Evolutionary conservation across 1,140 invertebrate genomes (phyloP).

Genomic region (Tetragnatha versicolor): DNA sequence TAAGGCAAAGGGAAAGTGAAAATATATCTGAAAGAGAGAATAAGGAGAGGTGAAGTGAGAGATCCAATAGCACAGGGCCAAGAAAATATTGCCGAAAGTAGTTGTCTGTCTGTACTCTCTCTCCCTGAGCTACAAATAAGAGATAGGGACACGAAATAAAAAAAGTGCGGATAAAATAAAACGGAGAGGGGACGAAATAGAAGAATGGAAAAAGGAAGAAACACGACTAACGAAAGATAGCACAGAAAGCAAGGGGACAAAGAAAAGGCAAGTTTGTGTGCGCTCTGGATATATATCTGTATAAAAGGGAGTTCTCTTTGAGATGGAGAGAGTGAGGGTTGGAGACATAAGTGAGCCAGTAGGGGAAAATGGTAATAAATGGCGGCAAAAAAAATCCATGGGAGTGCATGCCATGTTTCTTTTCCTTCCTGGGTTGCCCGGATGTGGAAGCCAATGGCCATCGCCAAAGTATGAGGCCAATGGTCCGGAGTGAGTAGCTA

Average conservation of each 20-base stretch:
- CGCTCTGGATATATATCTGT: too few relatives aligned
- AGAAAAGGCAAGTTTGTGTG: too few relatives aligned
- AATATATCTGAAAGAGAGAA: background rate
- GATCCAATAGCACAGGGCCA: slow-evolving; percentile 6
- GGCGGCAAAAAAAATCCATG: slow-evolving; percentile 10
- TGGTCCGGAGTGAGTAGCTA: too few relatives aligned
- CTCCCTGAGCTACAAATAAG: slow-evolving; percentile 7
- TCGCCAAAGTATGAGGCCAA: slow-evolving; percentile 13
- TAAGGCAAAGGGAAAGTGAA: too few relatives aligned
- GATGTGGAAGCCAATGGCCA: slow-evolving; percentile 5
- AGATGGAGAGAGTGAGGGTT: slow-evolving; percentile 9
- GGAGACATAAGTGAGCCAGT: slow-evolving; percentile 27
- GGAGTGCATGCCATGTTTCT: slow-evolving; percentile 14
- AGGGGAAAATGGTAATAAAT: slow-evolving; percentile 30
- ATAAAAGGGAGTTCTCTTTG: too few relatives aligned
- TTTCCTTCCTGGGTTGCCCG: slow-evolving; percentile 18
- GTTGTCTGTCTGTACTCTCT: background rate
- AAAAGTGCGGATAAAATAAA: slow-evolving; percentile 15
- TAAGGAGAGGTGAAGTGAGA: background rate
- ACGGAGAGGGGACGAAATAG: background rate
- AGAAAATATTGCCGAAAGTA: slow-evolving; percentile 21
- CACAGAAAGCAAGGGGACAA: slow-evolving; percentile 19
- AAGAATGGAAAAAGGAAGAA: background rate
- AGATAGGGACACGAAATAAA: background rate
- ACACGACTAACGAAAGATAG: slow-evolving; percentile 30